Percentiles rank a stretch among this genome's conserved stretches.
Conservation (phyloP, 2,888 invertebrate genomes). For the Zygothrica quintamaculata region DNA sequence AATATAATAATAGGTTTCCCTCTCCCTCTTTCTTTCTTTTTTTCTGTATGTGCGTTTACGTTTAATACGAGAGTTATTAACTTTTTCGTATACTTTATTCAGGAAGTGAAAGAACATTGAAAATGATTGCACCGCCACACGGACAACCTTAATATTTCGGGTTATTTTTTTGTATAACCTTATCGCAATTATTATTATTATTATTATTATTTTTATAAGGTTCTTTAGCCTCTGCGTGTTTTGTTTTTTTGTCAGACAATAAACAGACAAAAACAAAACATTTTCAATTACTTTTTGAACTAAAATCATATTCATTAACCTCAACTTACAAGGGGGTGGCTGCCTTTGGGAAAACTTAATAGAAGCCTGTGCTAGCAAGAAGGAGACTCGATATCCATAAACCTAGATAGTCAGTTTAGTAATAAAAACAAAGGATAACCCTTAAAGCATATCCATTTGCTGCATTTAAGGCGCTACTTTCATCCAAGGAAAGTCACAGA, state of each 20-base stretch:
- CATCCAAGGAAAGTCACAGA: no score
- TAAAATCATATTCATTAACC: slow-evolving; percentile 7
- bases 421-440: no score
- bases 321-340: not conserved
- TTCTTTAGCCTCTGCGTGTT: slow-evolving; percentile 24
- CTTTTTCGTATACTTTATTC: slow-evolving; percentile 42
- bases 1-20: slow-evolving; percentile 61
- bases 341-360: not conserved
- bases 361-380: no score
- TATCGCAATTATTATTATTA: slow-evolving; percentile 38
- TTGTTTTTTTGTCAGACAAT: slow-evolving; percentile 5
- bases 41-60: slow-evolving; percentile 42
- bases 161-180: slow-evolving; percentile 28
- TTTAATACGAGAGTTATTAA: slow-evolving; percentile 73
- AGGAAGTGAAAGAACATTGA: slow-evolving; percentile 46
- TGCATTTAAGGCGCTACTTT: no score
- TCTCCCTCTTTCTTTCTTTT: no score
- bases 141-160: slow-evolving; percentile 37
- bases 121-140: slow-evolving; percentile 50
- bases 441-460: no score
- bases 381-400: no score
- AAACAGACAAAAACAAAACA: slow-evolving; percentile 4
- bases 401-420: no score
- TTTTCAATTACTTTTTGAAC: slow-evolving; percentile 32
- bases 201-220: slow-evolving; percentile 18